A percentile compares a stretch with the other conserved stretches of the same genome.
Conservation (phyloP, 2,888 invertebrate genomes). For the Pandemis cinnamomeana region DNA sequence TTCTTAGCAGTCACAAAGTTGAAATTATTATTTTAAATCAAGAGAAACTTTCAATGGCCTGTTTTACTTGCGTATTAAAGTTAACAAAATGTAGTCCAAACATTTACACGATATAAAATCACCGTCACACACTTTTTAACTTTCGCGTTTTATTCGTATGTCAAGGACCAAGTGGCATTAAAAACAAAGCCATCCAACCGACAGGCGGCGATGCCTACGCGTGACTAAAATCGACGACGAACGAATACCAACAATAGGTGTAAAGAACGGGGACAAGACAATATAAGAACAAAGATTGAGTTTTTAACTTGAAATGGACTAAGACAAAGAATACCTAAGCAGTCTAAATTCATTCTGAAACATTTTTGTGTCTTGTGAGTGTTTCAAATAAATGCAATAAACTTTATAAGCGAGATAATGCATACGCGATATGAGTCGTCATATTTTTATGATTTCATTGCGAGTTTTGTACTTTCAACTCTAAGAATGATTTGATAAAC, state of each 20-base stretch:
- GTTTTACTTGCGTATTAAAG: constrained; percentile 27
- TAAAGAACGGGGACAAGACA: constrained; percentile 60
- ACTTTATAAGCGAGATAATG: constrained; percentile 2
- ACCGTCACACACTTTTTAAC: constrained; percentile 29
- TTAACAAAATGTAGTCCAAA: neutral
- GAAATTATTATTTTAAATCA: constrained; percentile 11
- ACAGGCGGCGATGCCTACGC: constrained; percentile 69
- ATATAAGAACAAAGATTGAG: constrained; percentile 54
- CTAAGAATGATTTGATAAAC: constrained; percentile 18
- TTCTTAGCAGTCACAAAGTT: constrained; percentile 31
- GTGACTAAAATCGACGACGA: constrained; percentile 71
- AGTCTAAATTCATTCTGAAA: constrained; percentile 42
- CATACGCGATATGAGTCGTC: constrained; percentile 9
- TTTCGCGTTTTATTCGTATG: constrained; percentile 28
- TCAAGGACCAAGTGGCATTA: constrained; percentile 45
- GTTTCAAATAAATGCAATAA: constrained; percentile 5
- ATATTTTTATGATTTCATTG: neutral
- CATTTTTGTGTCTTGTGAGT: constrained; percentile 1
- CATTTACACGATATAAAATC: constrained; percentile 20
- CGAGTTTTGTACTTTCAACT: neutral
- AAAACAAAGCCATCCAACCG: constrained; percentile 65
- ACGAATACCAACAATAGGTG: constrained; percentile 58
- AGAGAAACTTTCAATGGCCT: constrained; percentile 29
- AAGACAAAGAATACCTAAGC: constrained; percentile 41
- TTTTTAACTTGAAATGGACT: constrained; percentile 46